Evolutionary conservation across 1,140 invertebrate species (phyloP), one percentile per base, ranked within the genome.

Genomic region (Cyclargus thomasi): DNA sequence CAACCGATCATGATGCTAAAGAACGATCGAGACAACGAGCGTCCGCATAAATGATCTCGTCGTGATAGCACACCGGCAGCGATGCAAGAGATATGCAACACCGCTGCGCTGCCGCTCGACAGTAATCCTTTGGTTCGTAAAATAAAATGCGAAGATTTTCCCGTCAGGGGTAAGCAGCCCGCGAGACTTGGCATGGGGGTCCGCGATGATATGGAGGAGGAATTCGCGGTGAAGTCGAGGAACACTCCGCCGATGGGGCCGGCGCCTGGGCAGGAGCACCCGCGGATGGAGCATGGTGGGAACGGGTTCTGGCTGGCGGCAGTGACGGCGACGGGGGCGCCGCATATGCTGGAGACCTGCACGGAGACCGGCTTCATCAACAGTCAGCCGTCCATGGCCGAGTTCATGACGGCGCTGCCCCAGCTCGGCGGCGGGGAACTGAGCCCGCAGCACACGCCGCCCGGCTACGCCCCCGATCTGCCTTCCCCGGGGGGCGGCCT

Each of bases 341-440:
- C 87, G n/a, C 88, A 90, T 11, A 88, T 90, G 85, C 80, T 90
- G 10, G 88, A 90, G 62, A 87, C 86, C 0, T 91, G 90, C 74
- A 92, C 94, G 69, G 96, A 97, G 80, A 96, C 95, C 53, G 96
- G 96, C 69, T 98, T 97, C 92, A 97, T 98, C 81, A 97, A 96
- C 90, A 97, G 95, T 79, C 96, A 97, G 84, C 96, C 96, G 0
- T 97, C 96, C 62, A 97, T 98, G 95, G 96, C 97, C 14, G 97
- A 98, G 86, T 97, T 97, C 88, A 96, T 97, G 94, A 95, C 95
- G 35, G 93, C 94, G 10, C 89, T 96, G 72, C 95, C 95, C 10
- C 95, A 96, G 74, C 89, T 96, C 57, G 92, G 93, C 20, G 91
- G 89, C 39, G 93, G 93, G 66, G 87, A 92, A 90, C 80, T 94